These are phyloP conservation scores for Pseudolaguvia tuberculata DNA, from an alignment of 2,113 vertebrate genomes.

Conservation along the genomic window DNA sequence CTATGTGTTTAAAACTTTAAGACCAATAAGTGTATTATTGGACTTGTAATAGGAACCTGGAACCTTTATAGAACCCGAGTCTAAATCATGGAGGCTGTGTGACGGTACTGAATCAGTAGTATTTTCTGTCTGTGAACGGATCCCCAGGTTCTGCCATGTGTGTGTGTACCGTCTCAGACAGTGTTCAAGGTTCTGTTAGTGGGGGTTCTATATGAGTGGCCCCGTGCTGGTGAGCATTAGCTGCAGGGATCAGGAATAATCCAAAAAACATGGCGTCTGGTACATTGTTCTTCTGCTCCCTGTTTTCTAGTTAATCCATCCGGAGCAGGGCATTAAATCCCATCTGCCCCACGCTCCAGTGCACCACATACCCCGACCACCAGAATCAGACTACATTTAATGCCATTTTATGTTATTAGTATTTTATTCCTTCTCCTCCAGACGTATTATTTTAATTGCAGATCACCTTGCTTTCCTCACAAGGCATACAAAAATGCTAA, in stretches of 20 bases:
- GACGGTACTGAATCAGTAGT: neutral
- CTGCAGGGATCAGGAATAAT: constrained; percentile 56
- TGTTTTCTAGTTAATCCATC: constrained; percentile 65
- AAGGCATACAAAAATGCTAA: constrained; percentile 12
- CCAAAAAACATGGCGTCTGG: constrained; percentile 53
- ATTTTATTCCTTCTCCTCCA: constrained; percentile 8
- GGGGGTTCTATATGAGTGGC: neutral
- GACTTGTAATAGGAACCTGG: too few species aligned
- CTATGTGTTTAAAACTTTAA: too few species aligned
- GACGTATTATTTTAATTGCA: constrained; percentile 26
- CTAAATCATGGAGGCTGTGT: neutral
- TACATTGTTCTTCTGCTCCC: constrained; percentile 64
- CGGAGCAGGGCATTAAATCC: constrained; percentile 56
- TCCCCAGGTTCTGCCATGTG: neutral
- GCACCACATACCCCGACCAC: constrained; percentile 36
- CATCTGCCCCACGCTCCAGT: constrained; percentile 42
- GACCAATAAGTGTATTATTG: neutral
- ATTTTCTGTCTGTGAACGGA: neutral
- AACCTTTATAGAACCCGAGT: neutral
- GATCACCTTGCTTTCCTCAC: constrained; percentile 28
- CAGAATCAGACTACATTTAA: constrained; percentile 51
- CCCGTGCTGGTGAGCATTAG: constrained; percentile 34
- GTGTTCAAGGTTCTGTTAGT: neutral
- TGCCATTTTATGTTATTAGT: constrained; percentile 34
- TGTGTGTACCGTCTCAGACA: neutral